phyloP scores from a whole-genome alignment of 2,888 invertebrate genomes.

The Coleophora flavipennella region DNA sequence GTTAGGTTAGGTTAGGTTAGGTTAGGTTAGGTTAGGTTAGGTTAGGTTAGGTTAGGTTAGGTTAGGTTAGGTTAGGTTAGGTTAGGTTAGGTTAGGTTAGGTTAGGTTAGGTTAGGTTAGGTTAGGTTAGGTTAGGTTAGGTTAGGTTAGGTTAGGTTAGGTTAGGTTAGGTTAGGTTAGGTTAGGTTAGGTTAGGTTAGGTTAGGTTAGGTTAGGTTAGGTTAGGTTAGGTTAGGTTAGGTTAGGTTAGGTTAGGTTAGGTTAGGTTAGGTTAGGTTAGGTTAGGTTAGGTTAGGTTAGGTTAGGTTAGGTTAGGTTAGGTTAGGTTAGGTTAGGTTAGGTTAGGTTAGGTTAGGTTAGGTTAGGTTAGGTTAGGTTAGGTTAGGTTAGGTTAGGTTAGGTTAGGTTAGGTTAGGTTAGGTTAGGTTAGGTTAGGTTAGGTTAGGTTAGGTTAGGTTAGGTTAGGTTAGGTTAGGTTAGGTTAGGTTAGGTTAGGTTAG shows the following conservation, averaged over 20 bases:
- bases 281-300: slow-evolving; percentile 10
- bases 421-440: slow-evolving; percentile 15
- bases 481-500: slow-evolving; percentile 8
- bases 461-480: slow-evolving; percentile 11
- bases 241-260: slow-evolving; percentile 12
- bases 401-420: slow-evolving; percentile 12
- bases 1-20: slow-evolving; percentile 13
- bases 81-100: slow-evolving; percentile 13
- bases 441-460: slow-evolving; percentile 16
- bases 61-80: slow-evolving; percentile 13
- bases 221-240: slow-evolving; percentile 15
- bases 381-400: slow-evolving; percentile 12
- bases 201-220: slow-evolving; percentile 16
- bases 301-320: slow-evolving; percentile 10
- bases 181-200: slow-evolving; percentile 18
- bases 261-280: slow-evolving; percentile 11
- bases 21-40: slow-evolving; percentile 14
- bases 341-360: slow-evolving; percentile 12
- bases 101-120: slow-evolving; percentile 11
- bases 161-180: slow-evolving; percentile 15
- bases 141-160: slow-evolving; percentile 15
- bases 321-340: slow-evolving; percentile 9
- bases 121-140: slow-evolving; percentile 11
- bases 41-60: slow-evolving; percentile 13
- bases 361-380: slow-evolving; percentile 8